Base-by-base conservation (phyloP, 2,797 vertebrate genomes). In the Poeciliopsis turneri region DNA sequence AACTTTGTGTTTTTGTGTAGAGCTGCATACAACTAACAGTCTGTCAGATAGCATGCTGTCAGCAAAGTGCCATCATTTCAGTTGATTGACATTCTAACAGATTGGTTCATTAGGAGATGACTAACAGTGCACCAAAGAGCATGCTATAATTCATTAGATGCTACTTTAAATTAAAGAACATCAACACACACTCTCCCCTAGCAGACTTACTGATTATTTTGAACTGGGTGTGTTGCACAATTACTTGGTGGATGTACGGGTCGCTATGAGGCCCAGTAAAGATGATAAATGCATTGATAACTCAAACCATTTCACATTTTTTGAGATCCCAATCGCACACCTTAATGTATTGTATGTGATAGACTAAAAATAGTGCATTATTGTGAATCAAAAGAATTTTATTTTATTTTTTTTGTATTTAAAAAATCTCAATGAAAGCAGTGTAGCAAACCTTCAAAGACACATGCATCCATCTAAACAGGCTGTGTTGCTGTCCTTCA, bases 51-150 rank as follows among this genome's bases (percentile, higher is more conserved):
- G 91, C 93, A 94, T 92, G 93, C 86, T 68, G 46, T 75, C 43
- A 81, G 75, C 70, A 85, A 49, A 77, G 61, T 75, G 69, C 75
- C 49, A 82, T 77, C 74, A 81, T 49, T 69, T 61, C 71, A 75
- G 82, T 75, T 81, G 73, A 83, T 83, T 83, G 18, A 28, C 83
- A 77, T 83, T 78, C 86, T 93, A 90, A 92, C 91, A 87, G 83
- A 80, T 71, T 81, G 77, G 13, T 11, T 85, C 79, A 87, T 87
- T 74, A 84, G 64, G 74, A 86, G 72, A 47, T 78, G 79, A 92
- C 91, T 93, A 93, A 93, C 46, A 59, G 78, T 84, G 82, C 86
- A 80, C 66, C 64, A 72, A 61, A 0, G 30, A 88, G 92, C 92
- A 94, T 93, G 92, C n/a, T 72, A 71, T 28, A 61, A 1, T 78